Percentiles rank a stretch among this genome's conserved stretches.
phyloP scores from a whole-genome alignment of 2,888 invertebrate genomes.

The Acanthosoma haemorrhoidale region DNA sequence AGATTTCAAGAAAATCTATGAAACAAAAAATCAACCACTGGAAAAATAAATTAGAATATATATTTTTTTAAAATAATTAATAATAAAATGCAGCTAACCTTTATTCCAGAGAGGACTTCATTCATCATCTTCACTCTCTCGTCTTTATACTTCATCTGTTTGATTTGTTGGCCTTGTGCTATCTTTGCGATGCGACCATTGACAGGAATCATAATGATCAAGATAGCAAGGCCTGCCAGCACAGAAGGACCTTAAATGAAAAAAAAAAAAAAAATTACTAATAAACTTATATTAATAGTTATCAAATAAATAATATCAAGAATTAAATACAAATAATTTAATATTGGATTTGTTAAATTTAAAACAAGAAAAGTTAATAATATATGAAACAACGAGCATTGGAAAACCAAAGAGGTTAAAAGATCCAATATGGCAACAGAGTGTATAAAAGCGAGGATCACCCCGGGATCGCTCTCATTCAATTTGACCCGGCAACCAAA shows the following conservation, averaged over 20 bases:
- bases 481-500: too few relatives aligned
- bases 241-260: conserved; percentile 50
- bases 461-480: too few relatives aligned
- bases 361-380: too few relatives aligned
- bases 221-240: conserved; percentile 52
- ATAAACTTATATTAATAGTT: too few relatives aligned
- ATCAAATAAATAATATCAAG: background rate
- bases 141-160: conserved; percentile 53
- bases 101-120: conserved; percentile 50
- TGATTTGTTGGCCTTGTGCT: conserved; percentile 48
- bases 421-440: too few relatives aligned
- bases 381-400: too few relatives aligned
- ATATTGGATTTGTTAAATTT: too few relatives aligned
- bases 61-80: background rate
- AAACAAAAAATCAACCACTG: background rate
- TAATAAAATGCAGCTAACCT: conserved; percentile 44
- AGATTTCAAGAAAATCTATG: background rate
- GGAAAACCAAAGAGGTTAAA: too few relatives aligned
- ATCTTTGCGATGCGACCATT: conserved; percentile 48
- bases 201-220: conserved; percentile 53
- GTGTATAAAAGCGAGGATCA: too few relatives aligned
- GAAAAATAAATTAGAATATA: background rate
- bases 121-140: conserved; percentile 48
- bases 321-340: too few relatives aligned
- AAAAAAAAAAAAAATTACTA: background rate